Base-by-base conservation (phyloP, 2,888 invertebrate genomes). In the Charanyca ferruginea region DNA sequence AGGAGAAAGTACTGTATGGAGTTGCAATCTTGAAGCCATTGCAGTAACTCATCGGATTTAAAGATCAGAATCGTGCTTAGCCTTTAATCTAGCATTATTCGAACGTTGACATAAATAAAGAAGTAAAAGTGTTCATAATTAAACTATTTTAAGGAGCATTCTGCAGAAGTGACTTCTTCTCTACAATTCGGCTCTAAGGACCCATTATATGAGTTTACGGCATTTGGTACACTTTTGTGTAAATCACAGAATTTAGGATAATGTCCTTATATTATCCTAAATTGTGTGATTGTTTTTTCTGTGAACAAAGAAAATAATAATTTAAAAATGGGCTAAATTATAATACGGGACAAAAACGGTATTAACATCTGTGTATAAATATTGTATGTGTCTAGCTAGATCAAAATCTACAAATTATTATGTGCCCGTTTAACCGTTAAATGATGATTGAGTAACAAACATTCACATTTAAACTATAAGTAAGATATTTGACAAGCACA, bases 1-100 rank as follows among this genome's bases (percentile, higher is more conserved):
- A 42, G 7, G 42, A 55, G 72, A 76, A 73, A 64, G 72, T 53
- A 38, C 1, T 22, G 25, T n/a, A 49, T 16, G 41, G 1, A 44
- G 42, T 32, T 45, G 55, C 32, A 64, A 45, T 54, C 35, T 61
- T 38, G 54, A 77, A 77, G 61, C 66, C 66, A 55, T 72, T 66
- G 49, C 23, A 47, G 28, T 58, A 55, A 51, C 42, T 66, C 61
- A 59, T 66, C 8, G 66, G 73, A 72, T 77, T 77, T 55, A 72
- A 54, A 74, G 49, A 77, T 77, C 73, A 58, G 35, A 61, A 60
- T 65, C 53, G 45, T 65, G 58, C 25, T 58, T 51, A 72, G 45
- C 61, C 53, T 51, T 47, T 72, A 72, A 77, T 74, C 73, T 54
- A 54, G 66, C 45, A 47, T 16, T 44, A 51, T 51, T 60, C 8